Evolutionary conservation across 1,140 invertebrate species (phyloP).

Genomic region (Centruroides sculpturatus): DNA sequence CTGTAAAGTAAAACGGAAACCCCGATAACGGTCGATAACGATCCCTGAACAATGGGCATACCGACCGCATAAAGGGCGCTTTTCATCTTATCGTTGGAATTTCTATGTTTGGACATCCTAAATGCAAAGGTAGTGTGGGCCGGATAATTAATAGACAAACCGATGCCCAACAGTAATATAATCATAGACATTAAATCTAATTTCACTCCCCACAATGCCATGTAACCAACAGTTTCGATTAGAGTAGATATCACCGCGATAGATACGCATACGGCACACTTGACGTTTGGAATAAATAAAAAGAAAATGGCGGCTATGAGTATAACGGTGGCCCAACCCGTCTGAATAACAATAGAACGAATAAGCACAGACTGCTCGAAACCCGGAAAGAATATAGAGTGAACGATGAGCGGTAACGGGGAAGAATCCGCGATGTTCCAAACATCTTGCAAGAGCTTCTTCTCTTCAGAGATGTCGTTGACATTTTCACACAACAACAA

Average conservation of each 20-base stretch:
- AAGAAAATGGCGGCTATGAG: conserved; percentile 92
- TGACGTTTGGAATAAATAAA: conserved; percentile 83
- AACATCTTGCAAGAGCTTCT: conserved; percentile 69
- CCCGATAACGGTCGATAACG: conserved; percentile 78
- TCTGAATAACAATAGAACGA: conserved; percentile 76
- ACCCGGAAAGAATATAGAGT: conserved; percentile 85
- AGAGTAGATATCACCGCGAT: conserved; percentile 90
- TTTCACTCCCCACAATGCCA: conserved; percentile 87
- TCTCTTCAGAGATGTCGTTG: conserved; percentile 73
- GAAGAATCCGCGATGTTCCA: conserved; percentile 60
- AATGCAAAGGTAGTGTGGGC: conserved; percentile 94
- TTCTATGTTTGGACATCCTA: conserved; percentile 50
- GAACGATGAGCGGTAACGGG: conserved; percentile 67
- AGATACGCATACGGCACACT: conserved; percentile 86
- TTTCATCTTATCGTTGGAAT: conserved; percentile 49
- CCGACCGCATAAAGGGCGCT: conserved; percentile 78
- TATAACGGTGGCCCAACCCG: conserved; percentile 72
- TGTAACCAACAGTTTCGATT: conserved; percentile 87
- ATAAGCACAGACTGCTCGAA: conserved; percentile 90
- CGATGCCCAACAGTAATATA: conserved; percentile 95
- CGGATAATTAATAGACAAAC: conserved; percentile 92
- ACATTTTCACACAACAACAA: conserved; percentile 79
- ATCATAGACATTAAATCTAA: conserved; percentile 97
- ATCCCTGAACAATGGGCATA: conserved; percentile 90
- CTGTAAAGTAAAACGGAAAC: conserved; percentile 71